phyloP scores from a whole-genome alignment of 2,113 vertebrate species.

The Paramisgurnus dabryanus region DNA sequence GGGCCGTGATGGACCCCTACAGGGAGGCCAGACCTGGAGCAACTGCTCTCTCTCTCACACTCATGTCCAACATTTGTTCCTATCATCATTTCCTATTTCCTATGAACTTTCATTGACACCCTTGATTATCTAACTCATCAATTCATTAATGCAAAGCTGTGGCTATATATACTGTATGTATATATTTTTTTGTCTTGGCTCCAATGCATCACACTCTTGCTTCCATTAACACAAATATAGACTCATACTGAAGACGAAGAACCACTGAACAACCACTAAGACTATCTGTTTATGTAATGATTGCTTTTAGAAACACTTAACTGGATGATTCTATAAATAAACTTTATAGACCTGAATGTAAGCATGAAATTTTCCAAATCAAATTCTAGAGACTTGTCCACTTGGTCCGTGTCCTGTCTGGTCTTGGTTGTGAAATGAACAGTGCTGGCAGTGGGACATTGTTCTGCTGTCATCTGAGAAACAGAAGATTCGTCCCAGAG shows the following conservation, averaged over 20 bases:
- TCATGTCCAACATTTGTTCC: constrained; percentile 40
- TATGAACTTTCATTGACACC: background rate
- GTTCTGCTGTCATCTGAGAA: constrained; percentile 60
- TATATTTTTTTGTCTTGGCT: background rate
- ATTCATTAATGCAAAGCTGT: background rate
- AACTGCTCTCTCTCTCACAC: constrained; percentile 73
- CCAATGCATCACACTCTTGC: background rate
- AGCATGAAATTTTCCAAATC: background rate
- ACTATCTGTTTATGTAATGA: background rate
- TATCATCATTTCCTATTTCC: background rate
- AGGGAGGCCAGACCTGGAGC: constrained; percentile 82
- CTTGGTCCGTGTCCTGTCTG: constrained; percentile 1
- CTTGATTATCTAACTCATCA: background rate
- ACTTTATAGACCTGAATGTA: background rate
- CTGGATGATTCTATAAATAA: no score
- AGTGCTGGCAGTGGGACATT: constrained; percentile 65
- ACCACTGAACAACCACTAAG: background rate
- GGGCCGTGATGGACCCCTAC: constrained; percentile 83
- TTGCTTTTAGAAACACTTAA: no score
- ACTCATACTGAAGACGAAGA: background rate
- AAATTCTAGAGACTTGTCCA: background rate
- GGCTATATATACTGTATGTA: no score
- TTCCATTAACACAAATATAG: background rate
- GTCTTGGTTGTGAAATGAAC: constrained; percentile 69
- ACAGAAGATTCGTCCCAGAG: constrained; percentile 66